phyloP scores from a whole-genome alignment of 2,797 vertebrate genomes.

The Prionace glauca region DNA sequence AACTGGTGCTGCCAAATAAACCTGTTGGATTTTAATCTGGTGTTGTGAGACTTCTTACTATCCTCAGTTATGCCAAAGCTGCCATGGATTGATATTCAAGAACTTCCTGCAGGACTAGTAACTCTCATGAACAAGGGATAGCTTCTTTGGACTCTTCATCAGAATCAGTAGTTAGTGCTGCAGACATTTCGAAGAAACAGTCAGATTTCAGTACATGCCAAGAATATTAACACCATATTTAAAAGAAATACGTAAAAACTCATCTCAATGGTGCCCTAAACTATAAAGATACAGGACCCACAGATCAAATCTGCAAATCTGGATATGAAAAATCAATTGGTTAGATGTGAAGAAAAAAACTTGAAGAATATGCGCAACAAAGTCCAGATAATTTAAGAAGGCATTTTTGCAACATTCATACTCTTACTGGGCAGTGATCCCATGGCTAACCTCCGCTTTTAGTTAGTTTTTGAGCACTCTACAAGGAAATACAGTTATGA shows the following conservation, averaged over 20 bases:
- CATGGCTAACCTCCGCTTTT: background rate
- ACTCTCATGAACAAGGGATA: background rate
- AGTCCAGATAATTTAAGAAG: background rate
- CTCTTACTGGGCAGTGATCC: background rate
- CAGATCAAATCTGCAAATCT: background rate
- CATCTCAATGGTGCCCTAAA: background rate
- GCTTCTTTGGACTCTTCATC: background rate
- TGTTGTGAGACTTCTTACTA: background rate
- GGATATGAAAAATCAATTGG: background rate
- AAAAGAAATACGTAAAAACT: background rate
- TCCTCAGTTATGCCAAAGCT: background rate
- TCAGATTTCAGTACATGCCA: background rate
- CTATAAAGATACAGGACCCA: background rate
- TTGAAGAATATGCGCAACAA: background rate
- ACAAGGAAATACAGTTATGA: too few relatives aligned
- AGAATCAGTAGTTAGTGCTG: background rate
- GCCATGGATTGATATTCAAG: background rate
- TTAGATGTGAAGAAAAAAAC: background rate
- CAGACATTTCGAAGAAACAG: background rate
- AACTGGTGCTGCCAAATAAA: too few relatives aligned
- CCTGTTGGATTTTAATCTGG: background rate
- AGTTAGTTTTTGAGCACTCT: too few relatives aligned
- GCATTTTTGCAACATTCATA: background rate
- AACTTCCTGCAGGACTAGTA: background rate
- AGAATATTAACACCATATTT: background rate